Evolutionary conservation across 53 echinoderm and acorn worm genomes (phyloP).

Genomic region (Holothuria scabra): DNA sequence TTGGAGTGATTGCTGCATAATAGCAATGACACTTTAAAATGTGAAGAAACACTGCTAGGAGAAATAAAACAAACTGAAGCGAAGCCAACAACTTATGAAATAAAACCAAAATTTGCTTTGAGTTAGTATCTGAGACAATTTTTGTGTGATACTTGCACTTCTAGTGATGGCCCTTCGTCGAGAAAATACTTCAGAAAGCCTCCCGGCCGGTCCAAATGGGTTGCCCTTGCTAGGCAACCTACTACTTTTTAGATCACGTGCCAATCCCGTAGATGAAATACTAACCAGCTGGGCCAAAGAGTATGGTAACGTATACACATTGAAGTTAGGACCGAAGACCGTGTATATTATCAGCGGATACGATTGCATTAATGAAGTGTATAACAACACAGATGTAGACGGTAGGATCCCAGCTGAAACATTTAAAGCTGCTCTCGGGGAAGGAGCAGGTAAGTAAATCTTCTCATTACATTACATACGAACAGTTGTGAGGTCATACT

Average conservation of each 20-base stretch:
- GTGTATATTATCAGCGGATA: conserved; percentile 26
- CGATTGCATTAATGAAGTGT: conserved; percentile 19
- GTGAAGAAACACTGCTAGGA: too few species aligned
- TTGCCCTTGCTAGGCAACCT: conserved; percentile 17
- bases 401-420: not conserved
- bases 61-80: too few species aligned
- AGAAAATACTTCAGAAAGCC: too few species aligned
- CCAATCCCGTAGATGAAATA: not conserved
- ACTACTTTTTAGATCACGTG: conserved; percentile 18
- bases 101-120: too few species aligned
- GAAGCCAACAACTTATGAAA: too few species aligned
- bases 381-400: conserved; percentile 25
- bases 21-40: too few species aligned
- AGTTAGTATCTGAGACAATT: too few species aligned
- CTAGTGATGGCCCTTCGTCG: too few species aligned
- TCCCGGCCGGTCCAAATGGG: conserved; percentile 5
- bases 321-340: conserved; percentile 25
- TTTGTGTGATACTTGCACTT: too few species aligned
- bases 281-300: conserved; percentile 37
- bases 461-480: too few species aligned
- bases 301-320: conserved; percentile 23
- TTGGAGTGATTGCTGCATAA: too few species aligned
- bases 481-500: too few species aligned
- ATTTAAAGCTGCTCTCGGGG: conserved; percentile 22
- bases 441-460: conserved; percentile 31